A percentile compares a stretch with the other conserved stretches of the same genome.
These are phyloP conservation scores for Iselma pallidipennis DNA, from an alignment of 2,888 invertebrate genomes.

Conservation along the genomic window DNA sequence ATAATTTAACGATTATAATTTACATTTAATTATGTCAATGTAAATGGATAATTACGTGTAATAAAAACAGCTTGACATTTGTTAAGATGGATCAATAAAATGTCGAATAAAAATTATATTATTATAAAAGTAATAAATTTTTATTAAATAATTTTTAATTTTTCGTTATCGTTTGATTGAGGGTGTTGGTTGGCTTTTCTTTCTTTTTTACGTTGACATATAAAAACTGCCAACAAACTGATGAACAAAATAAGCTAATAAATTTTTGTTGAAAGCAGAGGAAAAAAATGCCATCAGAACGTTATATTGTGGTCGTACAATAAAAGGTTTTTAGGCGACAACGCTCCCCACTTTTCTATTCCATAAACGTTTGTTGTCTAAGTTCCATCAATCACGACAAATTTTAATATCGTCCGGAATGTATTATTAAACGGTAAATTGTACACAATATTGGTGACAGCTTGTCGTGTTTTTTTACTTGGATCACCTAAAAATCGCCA, in stretches of 20 bases:
- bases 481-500: conserved; percentile 1
- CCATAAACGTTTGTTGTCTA: conserved; percentile 49
- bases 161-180: neutral
- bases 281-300: conserved; percentile 40
- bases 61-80: conserved; percentile 5
- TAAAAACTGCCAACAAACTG: conserved; percentile 15
- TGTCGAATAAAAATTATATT: neutral
- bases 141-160: neutral
- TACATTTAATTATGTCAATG: neutral
- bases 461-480: conserved; percentile 47
- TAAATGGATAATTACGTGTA: neutral
- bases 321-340: conserved; percentile 36
- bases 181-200: neutral
- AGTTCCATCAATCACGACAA: conserved; percentile 57
- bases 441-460: conserved; percentile 55
- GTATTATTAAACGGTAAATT: conserved; percentile 56
- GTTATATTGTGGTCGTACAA: conserved; percentile 36
- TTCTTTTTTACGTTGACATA: neutral
- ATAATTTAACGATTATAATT: neutral
- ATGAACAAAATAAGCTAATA: conserved; percentile 32
- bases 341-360: conserved; percentile 48
- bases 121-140: neutral
- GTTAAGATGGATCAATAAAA: neutral
- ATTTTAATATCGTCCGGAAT: conserved; percentile 57
- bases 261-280: conserved; percentile 30